phyloP scores from a whole-genome alignment of 2,888 invertebrate species.

The Bellardia pandia region DNA sequence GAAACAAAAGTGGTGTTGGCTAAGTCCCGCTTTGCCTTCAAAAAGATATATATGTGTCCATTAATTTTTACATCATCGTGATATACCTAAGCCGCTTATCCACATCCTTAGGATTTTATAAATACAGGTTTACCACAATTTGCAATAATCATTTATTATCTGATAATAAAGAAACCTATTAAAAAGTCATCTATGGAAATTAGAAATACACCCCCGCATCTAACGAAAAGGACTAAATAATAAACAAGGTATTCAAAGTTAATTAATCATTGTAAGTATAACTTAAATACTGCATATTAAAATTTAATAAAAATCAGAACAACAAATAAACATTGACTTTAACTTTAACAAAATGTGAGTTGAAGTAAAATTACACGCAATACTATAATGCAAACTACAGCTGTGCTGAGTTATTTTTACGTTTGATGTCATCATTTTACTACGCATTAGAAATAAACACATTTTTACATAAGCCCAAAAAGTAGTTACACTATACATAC shows the following conservation, averaged over 20 bases:
- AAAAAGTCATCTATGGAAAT: no score
- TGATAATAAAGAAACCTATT: no score
- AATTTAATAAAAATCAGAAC: background rate
- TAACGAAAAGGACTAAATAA: background rate
- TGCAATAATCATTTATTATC: no score
- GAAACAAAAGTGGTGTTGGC: no score
- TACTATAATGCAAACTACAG: background rate
- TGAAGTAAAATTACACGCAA: background rate
- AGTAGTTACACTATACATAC: background rate
- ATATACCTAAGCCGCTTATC: no score
- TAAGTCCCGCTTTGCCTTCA: no score
- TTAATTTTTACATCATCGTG: no score
- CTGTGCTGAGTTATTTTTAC: background rate
- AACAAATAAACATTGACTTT: background rate
- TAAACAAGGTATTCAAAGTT: conserved; percentile 14
- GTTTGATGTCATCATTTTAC: conserved; percentile 44
- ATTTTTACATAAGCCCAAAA: background rate
- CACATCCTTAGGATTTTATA: no score
- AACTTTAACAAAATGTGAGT: background rate
- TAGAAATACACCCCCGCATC: background rate
- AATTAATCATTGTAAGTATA: conserved; percentile 25
- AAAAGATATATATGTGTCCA: no score
- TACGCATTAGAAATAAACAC: conserved; percentile 41
- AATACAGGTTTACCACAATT: no score
- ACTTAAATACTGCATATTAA: background rate